These are phyloP conservation scores for Melitaea athalia DNA, from an alignment of 2,888 invertebrate genomes.

Conservation along the genomic window DNA sequence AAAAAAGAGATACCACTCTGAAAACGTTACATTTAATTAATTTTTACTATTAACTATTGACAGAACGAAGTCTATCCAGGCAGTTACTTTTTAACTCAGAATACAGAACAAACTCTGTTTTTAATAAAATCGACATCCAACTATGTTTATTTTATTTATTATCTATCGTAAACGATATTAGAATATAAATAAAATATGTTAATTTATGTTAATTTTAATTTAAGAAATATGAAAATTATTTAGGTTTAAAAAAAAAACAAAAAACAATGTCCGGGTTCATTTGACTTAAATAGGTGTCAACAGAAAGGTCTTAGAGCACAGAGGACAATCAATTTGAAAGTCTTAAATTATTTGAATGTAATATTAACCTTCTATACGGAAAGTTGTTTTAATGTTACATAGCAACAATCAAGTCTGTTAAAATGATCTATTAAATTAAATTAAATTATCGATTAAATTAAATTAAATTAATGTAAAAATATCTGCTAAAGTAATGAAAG, in stretches of 20 bases:
- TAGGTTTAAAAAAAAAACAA: neutral
- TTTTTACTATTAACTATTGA: too few relatives aligned
- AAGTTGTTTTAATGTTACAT: slow-evolving; percentile 9
- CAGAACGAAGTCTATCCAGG: too few relatives aligned
- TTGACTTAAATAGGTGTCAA: neutral
- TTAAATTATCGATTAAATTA: neutral
- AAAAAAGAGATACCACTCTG: too few relatives aligned
- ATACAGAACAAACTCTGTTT: too few relatives aligned
- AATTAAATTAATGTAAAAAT: neutral
- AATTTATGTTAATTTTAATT: neutral
- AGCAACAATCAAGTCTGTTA: slow-evolving; percentile 8
- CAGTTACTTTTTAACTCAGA: too few relatives aligned
- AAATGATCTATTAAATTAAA: too few relatives aligned
- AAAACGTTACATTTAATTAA: too few relatives aligned
- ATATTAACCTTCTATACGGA: slow-evolving; percentile 12
- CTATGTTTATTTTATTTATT: too few relatives aligned
- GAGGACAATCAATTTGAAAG: slow-evolving; percentile 11
- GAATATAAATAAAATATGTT: neutral
- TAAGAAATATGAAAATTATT: neutral
- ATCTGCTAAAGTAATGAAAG: neutral
- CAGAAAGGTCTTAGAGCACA: slow-evolving; percentile 23
- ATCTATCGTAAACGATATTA: neutral
- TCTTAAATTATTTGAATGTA: slow-evolving; percentile 12
- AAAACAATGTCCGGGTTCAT: slow-evolving; percentile 9
- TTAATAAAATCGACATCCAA: too few relatives aligned